These are phyloP conservation scores for Drosophila elegans DNA, from an alignment of 1,140 invertebrate genomes.

Conservation along the genomic window DNA sequence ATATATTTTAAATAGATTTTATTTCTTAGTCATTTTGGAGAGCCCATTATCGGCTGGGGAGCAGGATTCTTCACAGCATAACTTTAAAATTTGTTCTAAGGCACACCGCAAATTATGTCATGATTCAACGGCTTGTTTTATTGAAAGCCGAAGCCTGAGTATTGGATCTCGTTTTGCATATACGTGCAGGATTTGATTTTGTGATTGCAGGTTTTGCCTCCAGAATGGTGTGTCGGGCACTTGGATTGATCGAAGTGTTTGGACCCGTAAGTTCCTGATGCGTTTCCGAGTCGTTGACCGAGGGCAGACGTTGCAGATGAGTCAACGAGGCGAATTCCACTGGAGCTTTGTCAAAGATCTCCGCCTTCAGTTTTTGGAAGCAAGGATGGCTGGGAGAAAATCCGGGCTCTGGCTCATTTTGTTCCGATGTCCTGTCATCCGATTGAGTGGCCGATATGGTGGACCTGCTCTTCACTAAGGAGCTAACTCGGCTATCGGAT, in stretches of 20 bases:
- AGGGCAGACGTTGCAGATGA: constrained; percentile 3
- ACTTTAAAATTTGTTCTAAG: background rate
- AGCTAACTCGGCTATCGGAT: background rate
- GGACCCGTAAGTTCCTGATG: background rate
- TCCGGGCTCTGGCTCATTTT: constrained; percentile 38
- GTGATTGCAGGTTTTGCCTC: background rate
- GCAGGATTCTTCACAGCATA: background rate
- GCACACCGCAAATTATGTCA: background rate
- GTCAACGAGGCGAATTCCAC: background rate
- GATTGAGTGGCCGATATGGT: background rate
- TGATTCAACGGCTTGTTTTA: background rate
- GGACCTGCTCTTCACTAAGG: background rate
- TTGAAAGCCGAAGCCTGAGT: no score
- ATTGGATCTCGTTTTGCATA: background rate
- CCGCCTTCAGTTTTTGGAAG: constrained; percentile 50
- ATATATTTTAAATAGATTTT: no score
- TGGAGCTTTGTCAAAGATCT: background rate
- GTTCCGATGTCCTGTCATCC: background rate
- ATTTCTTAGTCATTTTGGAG: no score
- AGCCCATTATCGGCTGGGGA: background rate
- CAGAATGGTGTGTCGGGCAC: background rate
- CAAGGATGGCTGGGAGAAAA: constrained; percentile 41
- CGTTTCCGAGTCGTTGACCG: background rate
- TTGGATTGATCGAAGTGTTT: background rate
- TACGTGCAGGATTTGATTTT: background rate